Evolutionary conservation across 2,113 vertebrate genomes (phyloP).

Genomic region (Megaleporinus macrocephalus): DNA sequence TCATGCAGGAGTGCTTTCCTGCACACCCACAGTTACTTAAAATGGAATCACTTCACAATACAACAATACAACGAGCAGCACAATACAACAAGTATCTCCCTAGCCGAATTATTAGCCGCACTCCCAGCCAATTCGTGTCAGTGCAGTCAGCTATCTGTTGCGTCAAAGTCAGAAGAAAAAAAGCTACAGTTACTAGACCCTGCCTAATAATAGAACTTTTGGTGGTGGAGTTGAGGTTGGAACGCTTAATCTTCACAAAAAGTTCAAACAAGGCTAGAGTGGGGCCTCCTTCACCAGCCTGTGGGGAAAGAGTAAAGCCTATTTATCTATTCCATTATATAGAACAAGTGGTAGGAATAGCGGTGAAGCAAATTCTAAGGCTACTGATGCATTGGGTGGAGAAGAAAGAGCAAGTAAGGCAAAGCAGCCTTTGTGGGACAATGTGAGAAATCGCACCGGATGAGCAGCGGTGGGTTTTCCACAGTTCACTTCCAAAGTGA

Average conservation of each 20-base stretch:
- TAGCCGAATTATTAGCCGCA: background rate
- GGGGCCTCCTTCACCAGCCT: background rate
- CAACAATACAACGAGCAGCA: too few relatives aligned
- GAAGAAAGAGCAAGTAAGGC: background rate
- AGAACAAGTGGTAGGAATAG: background rate
- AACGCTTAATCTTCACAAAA: too few relatives aligned
- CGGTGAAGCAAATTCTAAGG: background rate
- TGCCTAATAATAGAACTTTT: background rate
- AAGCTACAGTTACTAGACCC: background rate
- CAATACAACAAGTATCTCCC: background rate
- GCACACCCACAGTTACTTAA: background rate
- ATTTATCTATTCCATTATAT: constrained; percentile 19
- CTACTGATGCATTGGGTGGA: constrained; percentile 5
- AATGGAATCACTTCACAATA: constrained; percentile 14
- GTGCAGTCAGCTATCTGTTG: background rate
- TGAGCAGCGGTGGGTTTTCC: constrained; percentile 37
- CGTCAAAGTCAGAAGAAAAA: background rate
- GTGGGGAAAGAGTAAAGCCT: background rate
- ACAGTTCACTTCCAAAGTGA: constrained; percentile 36
- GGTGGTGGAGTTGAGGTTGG: too few relatives aligned
- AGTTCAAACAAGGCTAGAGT: background rate
- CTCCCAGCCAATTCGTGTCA: background rate
- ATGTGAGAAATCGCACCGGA: constrained; percentile 23
- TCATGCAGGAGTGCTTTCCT: background rate
- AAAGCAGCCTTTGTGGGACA: background rate